Conservation (phyloP, 2,113 vertebrate species). For the Pluvialis apricaria region DNA sequence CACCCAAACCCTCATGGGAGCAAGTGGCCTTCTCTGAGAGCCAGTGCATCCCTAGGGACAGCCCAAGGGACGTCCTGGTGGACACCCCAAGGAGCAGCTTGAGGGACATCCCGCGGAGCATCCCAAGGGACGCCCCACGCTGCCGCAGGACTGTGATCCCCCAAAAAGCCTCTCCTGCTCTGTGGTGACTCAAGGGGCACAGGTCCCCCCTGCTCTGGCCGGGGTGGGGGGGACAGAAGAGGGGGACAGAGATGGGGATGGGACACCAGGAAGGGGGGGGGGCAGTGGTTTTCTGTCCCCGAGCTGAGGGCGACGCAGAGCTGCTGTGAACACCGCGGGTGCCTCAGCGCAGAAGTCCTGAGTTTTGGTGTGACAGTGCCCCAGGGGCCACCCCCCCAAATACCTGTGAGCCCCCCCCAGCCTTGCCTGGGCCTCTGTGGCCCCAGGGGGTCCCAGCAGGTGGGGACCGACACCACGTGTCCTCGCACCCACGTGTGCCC, state of each 20-base stretch:
- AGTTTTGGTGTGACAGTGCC: neutral
- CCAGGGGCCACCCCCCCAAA: no score
- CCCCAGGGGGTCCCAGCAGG: neutral
- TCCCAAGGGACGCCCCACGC: neutral
- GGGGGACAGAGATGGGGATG: no score
- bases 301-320: fast-evolving
- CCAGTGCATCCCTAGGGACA: neutral
- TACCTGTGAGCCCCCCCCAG: neutral
- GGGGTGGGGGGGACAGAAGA: neutral
- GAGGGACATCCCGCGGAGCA: neutral
- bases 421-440: neutral
- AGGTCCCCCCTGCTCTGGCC: neutral
- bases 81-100: neutral
- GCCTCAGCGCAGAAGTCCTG: no score
- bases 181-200: no score
- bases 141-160: neutral
- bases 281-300: neutral
- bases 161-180: neutral
- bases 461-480: neutral
- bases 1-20: neutral
- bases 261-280: fast-evolving
- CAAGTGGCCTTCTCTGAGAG: neutral
- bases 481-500: fast-evolving
- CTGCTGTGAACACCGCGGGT: fast-evolving
- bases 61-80: neutral